Conservation (phyloP, 2,113 vertebrate genomes). For the Spea bombifrons region DNA sequence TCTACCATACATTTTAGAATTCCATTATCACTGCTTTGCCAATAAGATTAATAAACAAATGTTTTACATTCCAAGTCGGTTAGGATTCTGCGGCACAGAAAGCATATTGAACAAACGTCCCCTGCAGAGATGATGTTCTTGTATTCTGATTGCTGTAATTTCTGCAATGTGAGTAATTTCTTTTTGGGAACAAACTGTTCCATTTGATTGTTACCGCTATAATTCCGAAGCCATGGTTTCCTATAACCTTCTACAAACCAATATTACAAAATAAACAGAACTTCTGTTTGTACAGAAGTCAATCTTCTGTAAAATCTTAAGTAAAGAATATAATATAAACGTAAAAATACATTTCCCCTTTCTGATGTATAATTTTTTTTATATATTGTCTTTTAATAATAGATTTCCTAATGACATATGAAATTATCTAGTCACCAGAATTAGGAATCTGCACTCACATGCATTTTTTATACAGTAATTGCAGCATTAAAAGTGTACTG, state of each 20-base stretch:
- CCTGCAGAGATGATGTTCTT: constrained; percentile 46
- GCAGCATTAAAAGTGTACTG: not conserved
- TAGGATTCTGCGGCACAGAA: not conserved
- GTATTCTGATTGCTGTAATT: constrained; percentile 41
- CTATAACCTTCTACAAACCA: constrained; percentile 11
- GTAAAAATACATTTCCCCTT: not conserved
- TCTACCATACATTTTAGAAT: constrained; percentile 1
- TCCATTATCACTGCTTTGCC: constrained; percentile 9
- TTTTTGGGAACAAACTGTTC: constrained; percentile 42
- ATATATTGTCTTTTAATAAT: constrained; percentile 13
- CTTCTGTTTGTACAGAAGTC: constrained; percentile 33
- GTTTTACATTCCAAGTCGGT: constrained; percentile 6
- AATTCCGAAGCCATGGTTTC: constrained; percentile 15
- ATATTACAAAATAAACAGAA: constrained; percentile 37
- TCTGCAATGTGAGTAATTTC: constrained; percentile 41
- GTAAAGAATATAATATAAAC: constrained; percentile 4
- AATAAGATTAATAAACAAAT: constrained; percentile 6
- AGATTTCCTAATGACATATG: not conserved
- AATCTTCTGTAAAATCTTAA: constrained; percentile 30
- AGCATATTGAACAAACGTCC: constrained; percentile 30
- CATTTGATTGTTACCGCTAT: constrained; percentile 32
- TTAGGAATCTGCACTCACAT: no score
- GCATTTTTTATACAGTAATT: constrained; percentile 6
- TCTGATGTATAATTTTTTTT: not conserved
- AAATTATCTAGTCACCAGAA: not conserved